Percentiles rank a stretch among this genome's conserved stretches.
phyloP scores from a whole-genome alignment of 2,797 vertebrate species.

The Antrozous pallidus region DNA sequence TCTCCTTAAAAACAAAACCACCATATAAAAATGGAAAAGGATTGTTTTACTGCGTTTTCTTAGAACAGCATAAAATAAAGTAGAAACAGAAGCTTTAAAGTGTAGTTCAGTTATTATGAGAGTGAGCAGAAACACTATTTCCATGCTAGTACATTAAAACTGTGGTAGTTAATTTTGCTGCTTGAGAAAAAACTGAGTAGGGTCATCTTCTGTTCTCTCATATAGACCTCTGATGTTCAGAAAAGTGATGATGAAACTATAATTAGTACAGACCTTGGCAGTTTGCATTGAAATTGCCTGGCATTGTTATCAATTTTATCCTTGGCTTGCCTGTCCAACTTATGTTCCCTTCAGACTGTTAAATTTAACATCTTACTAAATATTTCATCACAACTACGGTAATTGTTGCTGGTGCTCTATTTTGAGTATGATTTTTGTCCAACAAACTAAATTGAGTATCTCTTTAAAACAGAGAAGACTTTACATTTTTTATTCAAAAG shows the following conservation, averaged over 20 bases:
- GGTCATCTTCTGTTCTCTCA: not conserved
- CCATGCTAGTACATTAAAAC: not conserved
- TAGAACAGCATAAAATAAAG: not conserved
- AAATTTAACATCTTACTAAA: conserved; percentile 31
- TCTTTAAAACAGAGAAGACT: not conserved
- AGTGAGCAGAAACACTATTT: not conserved
- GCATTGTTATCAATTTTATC: conserved; percentile 33
- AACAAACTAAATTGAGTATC: conserved; percentile 36
- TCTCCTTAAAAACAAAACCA: not conserved
- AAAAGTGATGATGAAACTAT: not conserved
- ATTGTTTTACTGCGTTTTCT: not conserved
- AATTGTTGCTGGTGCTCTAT: not conserved
- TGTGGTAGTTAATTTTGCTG: not conserved
- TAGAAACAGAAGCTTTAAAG: not conserved
- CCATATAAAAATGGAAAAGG: not conserved
- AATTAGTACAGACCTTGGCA: not conserved
- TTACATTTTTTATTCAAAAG: not conserved
- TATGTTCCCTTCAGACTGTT: not conserved
- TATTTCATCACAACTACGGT: not conserved
- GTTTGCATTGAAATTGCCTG: not conserved
- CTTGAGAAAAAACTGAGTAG: not conserved
- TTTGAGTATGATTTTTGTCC: not conserved
- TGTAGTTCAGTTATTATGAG: not conserved
- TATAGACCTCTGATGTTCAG: not conserved
- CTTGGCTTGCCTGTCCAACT: not conserved